phyloP scores from a whole-genome alignment of 2,888 invertebrate genomes.

The Fragum fragum region DNA sequence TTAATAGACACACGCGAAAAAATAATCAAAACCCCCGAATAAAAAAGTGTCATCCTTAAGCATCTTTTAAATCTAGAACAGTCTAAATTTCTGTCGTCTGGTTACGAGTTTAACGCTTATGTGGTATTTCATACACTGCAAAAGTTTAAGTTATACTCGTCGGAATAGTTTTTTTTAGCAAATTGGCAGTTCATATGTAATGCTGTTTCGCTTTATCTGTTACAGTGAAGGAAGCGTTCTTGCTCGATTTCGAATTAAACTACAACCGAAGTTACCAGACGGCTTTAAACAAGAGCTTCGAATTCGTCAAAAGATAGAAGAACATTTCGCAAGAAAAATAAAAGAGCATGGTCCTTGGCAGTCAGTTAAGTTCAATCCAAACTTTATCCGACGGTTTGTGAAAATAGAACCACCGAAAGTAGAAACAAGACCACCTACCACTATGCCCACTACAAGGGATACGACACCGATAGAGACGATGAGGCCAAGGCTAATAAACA shows the following conservation, averaged over 20 bases:
- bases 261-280: constrained; percentile 36
- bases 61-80: no score
- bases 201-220: no score
- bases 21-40: no score
- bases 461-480: neutral
- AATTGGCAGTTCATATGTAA: no score
- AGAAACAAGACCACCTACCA: constrained; percentile 29
- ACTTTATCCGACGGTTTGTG: constrained; percentile 36
- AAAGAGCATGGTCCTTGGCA: constrained; percentile 58
- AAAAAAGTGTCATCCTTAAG: no score
- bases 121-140: no score
- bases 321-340: constrained; percentile 47
- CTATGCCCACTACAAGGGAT: neutral
- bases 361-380: constrained; percentile 43
- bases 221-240: constrained; percentile 53
- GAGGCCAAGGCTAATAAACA: neutral
- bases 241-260: constrained; percentile 50
- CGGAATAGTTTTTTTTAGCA: no score
- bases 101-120: no score
- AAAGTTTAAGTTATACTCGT: no score
- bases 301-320: constrained; percentile 42
- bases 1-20: no score
- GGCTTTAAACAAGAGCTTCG: constrained; percentile 38
- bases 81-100: no score
- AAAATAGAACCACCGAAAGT: constrained; percentile 34